These are phyloP conservation scores for Vanessa tameamea DNA, from an alignment of 1,140 invertebrate species.

Conservation along the genomic window DNA sequence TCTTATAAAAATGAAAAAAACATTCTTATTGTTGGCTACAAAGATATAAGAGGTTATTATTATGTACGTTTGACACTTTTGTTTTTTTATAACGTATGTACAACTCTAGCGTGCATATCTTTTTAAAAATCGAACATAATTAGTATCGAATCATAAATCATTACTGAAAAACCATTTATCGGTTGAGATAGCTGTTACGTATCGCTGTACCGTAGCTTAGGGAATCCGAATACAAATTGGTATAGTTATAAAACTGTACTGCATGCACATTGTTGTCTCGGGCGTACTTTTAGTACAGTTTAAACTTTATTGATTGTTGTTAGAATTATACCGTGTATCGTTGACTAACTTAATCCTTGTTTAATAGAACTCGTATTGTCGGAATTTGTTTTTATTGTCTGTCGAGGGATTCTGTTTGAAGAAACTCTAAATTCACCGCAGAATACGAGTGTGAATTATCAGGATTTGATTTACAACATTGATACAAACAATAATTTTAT, in stretches of 20 bases:
- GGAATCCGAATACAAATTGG: conserved; percentile 71
- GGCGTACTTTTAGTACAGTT: conserved; percentile 41
- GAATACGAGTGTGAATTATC: no score
- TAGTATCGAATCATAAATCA: conserved; percentile 30
- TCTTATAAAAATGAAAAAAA: no score
- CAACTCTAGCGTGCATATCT: no score
- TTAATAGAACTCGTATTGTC: background rate
- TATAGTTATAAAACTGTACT: conserved; percentile 71
- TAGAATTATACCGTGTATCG: conserved; percentile 8
- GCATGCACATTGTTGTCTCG: conserved; percentile 51
- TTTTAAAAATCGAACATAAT: background rate
- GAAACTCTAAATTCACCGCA: no score
- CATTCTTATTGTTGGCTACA: no score
- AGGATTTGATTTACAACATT: no score
- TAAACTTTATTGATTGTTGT: conserved; percentile 28
- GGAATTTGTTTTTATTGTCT: background rate
- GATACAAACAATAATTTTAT: no score
- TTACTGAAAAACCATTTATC: conserved; percentile 27
- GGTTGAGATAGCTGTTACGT: conserved; percentile 44
- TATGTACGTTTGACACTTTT: no score
- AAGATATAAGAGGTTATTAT: no score
- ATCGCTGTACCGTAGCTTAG: conserved; percentile 44
- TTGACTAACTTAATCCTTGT: background rate
- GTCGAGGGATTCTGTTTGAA: no score
- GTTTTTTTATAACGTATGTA: no score